Percentiles rank a stretch among this genome's conserved stretches.
Conservation (phyloP, 2,113 vertebrate species). For the Trichechus manatus region DNA sequence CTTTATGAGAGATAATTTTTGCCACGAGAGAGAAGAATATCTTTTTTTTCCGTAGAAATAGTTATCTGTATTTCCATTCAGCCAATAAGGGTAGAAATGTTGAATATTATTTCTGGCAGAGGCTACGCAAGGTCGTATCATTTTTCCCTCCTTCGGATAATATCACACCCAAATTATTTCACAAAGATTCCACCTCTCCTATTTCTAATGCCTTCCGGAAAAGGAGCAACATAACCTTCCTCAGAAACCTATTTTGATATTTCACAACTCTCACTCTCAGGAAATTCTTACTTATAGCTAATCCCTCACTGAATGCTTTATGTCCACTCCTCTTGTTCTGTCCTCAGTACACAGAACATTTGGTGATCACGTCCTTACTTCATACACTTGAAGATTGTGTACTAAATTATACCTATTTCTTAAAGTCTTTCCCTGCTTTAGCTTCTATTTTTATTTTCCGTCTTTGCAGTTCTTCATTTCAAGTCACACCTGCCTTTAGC, state of each 20-base stretch:
- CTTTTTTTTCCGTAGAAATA: neutral
- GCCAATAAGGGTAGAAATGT: constrained; percentile 6
- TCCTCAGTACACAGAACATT: neutral
- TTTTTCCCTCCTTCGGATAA: constrained; percentile 76
- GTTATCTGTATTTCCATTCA: constrained; percentile 1
- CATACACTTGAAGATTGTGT: neutral
- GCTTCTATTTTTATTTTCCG: neutral
- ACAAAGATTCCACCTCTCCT: constrained; percentile 79
- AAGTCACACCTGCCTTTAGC: constrained; percentile 25
- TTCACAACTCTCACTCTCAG: constrained; percentile 78
- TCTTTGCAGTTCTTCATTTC: constrained; percentile 34
- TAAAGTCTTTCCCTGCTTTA: neutral
- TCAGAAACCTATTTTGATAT: constrained; percentile 77
- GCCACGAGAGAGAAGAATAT: neutral
- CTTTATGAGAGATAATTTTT: constrained; percentile 52
- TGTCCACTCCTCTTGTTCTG: neutral
- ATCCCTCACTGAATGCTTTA: constrained; percentile 76
- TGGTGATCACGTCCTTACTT: neutral
- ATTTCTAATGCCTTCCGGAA: constrained; percentile 84
- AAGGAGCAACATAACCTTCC: constrained; percentile 76
- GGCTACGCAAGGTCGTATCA: neutral
- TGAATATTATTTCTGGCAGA: neutral
- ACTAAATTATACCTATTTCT: neutral
- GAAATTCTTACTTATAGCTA: constrained; percentile 79
- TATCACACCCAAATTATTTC: constrained; percentile 72